Percentiles rank a stretch among this genome's conserved stretches.
These are phyloP conservation scores for Gracilinanus agilis DNA, from an alignment of 2,113 vertebrate genomes.

Conservation along the genomic window DNA sequence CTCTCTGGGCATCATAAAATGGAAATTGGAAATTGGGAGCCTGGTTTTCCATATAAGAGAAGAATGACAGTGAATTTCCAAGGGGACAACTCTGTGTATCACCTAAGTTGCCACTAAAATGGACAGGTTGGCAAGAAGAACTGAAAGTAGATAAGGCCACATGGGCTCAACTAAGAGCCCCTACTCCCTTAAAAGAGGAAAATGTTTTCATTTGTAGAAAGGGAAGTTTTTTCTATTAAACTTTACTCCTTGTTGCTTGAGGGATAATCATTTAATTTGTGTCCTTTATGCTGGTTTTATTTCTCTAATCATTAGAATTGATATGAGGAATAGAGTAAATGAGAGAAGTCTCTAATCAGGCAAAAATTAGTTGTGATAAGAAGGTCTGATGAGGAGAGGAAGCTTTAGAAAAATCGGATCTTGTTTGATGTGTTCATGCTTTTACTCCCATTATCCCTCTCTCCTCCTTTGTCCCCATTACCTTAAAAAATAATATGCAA, in stretches of 20 bases:
- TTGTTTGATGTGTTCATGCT: not conserved
- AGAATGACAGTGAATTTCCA: not conserved
- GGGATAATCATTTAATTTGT: not conserved
- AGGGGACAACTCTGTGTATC: not conserved
- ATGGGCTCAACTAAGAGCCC: not conserved
- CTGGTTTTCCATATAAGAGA: not conserved
- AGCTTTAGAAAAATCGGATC: not conserved
- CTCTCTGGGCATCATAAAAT: not conserved
- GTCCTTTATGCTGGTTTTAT: too few relatives aligned
- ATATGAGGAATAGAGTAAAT: too few relatives aligned
- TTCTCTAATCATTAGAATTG: too few relatives aligned
- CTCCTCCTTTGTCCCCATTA: not conserved
- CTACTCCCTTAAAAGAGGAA: not conserved
- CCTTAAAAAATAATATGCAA: not conserved
- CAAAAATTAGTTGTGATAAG: too few relatives aligned
- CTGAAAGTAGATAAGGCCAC: not conserved
- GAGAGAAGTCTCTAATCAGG: too few relatives aligned
- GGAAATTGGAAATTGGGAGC: not conserved
- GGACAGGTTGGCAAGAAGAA: not conserved
- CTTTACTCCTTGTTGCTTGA: not conserved
- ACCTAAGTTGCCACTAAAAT: not conserved
- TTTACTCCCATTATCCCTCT: not conserved
- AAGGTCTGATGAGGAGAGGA: too few relatives aligned
- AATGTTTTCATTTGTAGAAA: not conserved
- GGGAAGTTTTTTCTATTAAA: not conserved